Evolutionary conservation across 2,888 invertebrate species (phyloP).

Genomic region (Melitaea athalia): DNA sequence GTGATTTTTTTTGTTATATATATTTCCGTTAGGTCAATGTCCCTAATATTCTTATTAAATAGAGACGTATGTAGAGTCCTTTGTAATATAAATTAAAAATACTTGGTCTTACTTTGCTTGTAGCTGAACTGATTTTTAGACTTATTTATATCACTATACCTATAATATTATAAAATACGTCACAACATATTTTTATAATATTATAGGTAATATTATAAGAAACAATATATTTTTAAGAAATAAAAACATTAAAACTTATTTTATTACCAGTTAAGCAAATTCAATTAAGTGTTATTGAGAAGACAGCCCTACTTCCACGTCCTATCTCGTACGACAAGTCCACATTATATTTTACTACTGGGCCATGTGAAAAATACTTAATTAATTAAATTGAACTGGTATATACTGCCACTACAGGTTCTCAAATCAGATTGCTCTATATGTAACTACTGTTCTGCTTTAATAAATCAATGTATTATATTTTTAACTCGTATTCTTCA

Average conservation of each 20-base stretch:
- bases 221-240: neutral
- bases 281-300: neutral
- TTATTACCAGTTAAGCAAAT: neutral
- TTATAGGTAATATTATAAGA: no score
- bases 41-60: neutral
- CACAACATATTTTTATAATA: no score
- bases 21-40: no score
- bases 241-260: neutral
- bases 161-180: no score
- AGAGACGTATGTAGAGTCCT: no score
- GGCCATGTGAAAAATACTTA: conserved; percentile 33
- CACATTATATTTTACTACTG: conserved; percentile 37
- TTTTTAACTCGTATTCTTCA: no score
- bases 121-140: no score
- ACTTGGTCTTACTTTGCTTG: no score
- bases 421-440: conserved; percentile 13
- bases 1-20: neutral
- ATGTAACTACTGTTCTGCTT: no score
- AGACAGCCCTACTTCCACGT: conserved; percentile 22
- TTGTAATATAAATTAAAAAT: no score
- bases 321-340: conserved; percentile 19
- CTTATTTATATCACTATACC: no score
- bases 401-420: conserved; percentile 24
- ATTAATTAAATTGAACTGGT: conserved; percentile 32
- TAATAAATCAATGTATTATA: no score